These are phyloP conservation scores for Centropus bengalensis DNA, from an alignment of 2,113 vertebrate species.

Conservation along the genomic window DNA sequence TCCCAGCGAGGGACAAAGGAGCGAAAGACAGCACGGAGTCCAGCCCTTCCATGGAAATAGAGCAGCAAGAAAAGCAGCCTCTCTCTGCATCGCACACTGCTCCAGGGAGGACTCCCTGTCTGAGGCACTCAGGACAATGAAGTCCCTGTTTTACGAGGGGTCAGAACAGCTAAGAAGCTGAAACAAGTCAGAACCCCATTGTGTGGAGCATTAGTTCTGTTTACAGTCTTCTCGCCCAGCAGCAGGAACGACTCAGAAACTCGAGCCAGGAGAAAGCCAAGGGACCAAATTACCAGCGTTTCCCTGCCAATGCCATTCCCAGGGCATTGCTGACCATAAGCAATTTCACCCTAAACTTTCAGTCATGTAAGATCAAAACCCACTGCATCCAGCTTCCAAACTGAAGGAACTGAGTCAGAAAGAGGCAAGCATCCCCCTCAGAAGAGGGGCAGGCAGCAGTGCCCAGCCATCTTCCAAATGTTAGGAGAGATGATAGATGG, in stretches of 20 bases:
- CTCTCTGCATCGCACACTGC: conserved; percentile 56
- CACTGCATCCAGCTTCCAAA: not conserved
- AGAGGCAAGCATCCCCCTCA: not conserved
- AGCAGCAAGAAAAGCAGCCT: conserved; percentile 57
- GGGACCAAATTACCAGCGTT: not conserved
- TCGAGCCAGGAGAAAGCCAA: conserved; percentile 2
- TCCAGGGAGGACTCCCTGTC: conserved; percentile 71
- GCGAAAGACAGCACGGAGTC: conserved; percentile 67
- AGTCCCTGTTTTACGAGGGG: conserved; percentile 73
- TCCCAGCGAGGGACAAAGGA: conserved; percentile 68
- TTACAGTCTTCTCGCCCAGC: conserved; percentile 24
- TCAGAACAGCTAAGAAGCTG: conserved; percentile 69
- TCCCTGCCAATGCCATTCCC: not conserved
- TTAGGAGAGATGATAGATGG: not conserved
- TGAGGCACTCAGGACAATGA: conserved; percentile 72
- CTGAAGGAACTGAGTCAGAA: not conserved
- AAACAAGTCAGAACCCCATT: conserved; percentile 69
- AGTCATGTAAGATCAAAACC: not conserved
- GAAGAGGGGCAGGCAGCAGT: not conserved
- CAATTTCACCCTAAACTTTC: conserved; percentile 13
- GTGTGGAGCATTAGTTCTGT: conserved; percentile 50
- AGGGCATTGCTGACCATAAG: not conserved
- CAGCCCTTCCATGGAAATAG: conserved; percentile 69
- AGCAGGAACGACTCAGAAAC: not conserved
- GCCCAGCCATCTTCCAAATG: not conserved